Base-by-base conservation (phyloP, 2,113 vertebrate genomes). In the Campylorhamphus procurvoides region DNA sequence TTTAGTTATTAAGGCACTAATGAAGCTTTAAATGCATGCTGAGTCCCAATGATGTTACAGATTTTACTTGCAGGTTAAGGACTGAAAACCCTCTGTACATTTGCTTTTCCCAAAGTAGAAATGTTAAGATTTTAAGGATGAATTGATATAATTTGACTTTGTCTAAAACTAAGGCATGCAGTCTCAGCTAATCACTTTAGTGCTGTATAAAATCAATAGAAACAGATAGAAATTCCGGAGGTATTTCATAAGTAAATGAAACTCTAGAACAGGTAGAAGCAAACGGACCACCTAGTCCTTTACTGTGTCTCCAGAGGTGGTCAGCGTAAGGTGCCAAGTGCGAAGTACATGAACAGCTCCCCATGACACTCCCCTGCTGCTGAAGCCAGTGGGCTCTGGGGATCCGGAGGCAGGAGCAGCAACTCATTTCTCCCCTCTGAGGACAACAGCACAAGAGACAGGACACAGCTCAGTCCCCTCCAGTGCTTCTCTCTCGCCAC, bases 1-100 rank as follows among this genome's bases (percentile, higher is more conserved):
- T 95, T 96, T 35, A 84, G 59, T 93, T 96, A 88, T 90, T 95
- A 95, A 90, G 58, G 49, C 58, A 75, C 77, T 94, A 94, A 89
- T 82, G 91, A 94, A 91, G 69, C 25, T 76, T 95, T 82, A 89
- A 90, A 96, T 0, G 5, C 69, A 52, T 76, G 56, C 44, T 4
- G 53, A 91, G 80, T 92, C 40, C 49, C 52, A 92, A 0, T 82
- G 84, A 91, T 84, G 39, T 67, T 93, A 72, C 11, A 78, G 52
- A 87, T 80, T 80, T 91, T 72, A 81, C 44, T 73, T 60, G 40
- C 44, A 76, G 66, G 60, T 76, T 87, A 76, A 79, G 50, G 15
- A 94, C 12, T 29, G 53, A 85, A 92, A 92, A 52, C 19, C 17
- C 75, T 84, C 59, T 56, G 47, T 40, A n/a, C 58, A 49, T 89